Percentiles rank a stretch among this genome's conserved stretches.
phyloP scores from a whole-genome alignment of 1,140 invertebrate genomes.

The Zaprionus nigranus region DNA sequence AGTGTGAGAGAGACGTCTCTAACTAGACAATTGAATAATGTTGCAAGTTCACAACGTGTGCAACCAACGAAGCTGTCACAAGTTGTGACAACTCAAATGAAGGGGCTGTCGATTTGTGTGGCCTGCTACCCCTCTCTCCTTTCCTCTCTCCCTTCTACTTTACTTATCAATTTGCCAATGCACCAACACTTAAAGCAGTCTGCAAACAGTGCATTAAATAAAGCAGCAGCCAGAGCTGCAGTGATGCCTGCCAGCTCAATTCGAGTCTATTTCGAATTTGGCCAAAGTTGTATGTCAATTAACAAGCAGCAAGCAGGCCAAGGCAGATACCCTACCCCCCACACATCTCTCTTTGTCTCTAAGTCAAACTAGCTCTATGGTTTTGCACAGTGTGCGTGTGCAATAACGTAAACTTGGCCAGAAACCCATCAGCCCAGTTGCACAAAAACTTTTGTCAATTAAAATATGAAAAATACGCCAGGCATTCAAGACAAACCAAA shows the following conservation, averaged over 20 bases:
- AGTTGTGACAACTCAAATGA: constrained; percentile 3
- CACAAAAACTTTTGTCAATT: constrained; percentile 80
- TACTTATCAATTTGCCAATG: neutral
- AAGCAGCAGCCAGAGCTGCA: neutral
- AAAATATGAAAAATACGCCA: constrained; percentile 79
- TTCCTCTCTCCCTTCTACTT: neutral
- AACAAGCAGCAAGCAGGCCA: constrained; percentile 32
- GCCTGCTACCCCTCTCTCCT: neutral
- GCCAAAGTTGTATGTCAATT: constrained; percentile 63
- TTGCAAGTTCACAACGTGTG: constrained; percentile 1
- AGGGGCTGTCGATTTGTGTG: constrained; percentile 9
- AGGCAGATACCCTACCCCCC: neutral
- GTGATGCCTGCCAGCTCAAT: constrained; percentile 11
- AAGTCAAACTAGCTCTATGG: neutral
- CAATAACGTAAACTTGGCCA: constrained; percentile 66
- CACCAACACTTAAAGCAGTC: constrained; percentile 48
- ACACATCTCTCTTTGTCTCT: neutral
- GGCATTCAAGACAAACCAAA: constrained; percentile 40
- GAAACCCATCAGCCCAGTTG: constrained; percentile 74
- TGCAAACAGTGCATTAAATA: constrained; percentile 20
- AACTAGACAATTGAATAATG: constrained; percentile 29
- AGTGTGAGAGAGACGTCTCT: constrained; percentile 29
- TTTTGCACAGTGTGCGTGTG: constrained; percentile 19
- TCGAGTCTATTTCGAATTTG: constrained; percentile 37
- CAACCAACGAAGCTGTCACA: constrained; percentile 21